Conservation (phyloP, 1,140 invertebrate species). For the Bombus sylvicola region DNA sequence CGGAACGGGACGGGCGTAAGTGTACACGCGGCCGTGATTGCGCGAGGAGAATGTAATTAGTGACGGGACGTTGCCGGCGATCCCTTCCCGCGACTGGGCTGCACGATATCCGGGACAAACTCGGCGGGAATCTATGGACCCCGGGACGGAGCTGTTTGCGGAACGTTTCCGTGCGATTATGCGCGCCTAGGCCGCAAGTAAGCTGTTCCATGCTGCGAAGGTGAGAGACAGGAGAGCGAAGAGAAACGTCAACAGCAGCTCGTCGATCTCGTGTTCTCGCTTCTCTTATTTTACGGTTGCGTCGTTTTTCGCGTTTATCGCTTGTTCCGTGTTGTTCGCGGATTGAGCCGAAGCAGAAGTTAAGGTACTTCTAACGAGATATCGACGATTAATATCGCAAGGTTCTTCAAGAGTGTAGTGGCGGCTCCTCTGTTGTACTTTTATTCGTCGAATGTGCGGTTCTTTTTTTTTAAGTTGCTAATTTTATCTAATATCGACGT, state of each 20-base stretch:
- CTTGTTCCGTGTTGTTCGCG: too few relatives aligned
- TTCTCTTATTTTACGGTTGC: not conserved
- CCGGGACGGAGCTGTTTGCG: conserved; percentile 47
- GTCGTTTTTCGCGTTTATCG: too few relatives aligned
- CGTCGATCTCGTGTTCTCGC: not conserved
- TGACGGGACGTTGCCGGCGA: conserved; percentile 67
- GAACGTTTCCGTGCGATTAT: conserved; percentile 63
- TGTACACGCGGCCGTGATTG: conserved; percentile 72
- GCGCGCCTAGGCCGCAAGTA: conserved; percentile 38
- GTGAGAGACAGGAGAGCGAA: not conserved
- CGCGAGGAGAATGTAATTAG: conserved; percentile 77
- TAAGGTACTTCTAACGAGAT: too few relatives aligned
- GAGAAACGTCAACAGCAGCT: not conserved
- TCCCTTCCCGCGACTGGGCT: conserved; percentile 53
- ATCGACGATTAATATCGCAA: too few relatives aligned
- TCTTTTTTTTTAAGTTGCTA: too few relatives aligned
- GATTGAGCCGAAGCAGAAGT: too few relatives aligned
- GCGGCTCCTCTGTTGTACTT: too few relatives aligned
- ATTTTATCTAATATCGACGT: too few relatives aligned
- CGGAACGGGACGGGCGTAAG: conserved; percentile 48
- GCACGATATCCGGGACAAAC: conserved; percentile 61
- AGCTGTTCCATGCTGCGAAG: conserved; percentile 25
- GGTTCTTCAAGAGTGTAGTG: too few relatives aligned
- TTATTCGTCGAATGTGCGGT: too few relatives aligned
- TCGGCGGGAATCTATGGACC: conserved; percentile 54